phyloP scores from a whole-genome alignment of 1,140 invertebrate genomes.

The Scaptomyza graminum region DNA sequence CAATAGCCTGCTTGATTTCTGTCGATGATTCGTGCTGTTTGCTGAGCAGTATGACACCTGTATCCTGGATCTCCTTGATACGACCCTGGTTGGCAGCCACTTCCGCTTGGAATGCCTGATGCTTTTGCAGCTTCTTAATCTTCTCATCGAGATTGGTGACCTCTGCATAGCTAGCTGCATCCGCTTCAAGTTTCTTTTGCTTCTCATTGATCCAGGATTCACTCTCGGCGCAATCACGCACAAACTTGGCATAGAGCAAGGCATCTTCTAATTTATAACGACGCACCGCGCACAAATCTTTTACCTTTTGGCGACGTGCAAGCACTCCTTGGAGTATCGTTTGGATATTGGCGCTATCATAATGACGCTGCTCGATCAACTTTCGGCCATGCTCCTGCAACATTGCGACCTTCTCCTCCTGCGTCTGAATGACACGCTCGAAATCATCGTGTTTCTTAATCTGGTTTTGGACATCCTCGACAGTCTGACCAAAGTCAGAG shows the following conservation, averaged over 20 bases:
- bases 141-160: conserved; percentile 92
- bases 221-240: conserved; percentile 94
- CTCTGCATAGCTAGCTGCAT: conserved; percentile 87
- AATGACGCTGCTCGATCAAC: conserved; percentile 96
- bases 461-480: conserved; percentile 93
- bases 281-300: conserved; percentile 87
- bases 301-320: conserved; percentile 88
- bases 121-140: conserved; percentile 98
- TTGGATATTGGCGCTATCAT: conserved; percentile 94
- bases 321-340: conserved; percentile 89
- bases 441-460: conserved; percentile 97
- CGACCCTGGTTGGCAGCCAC: conserved; percentile 94
- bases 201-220: conserved; percentile 97
- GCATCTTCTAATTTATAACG: conserved; percentile 90
- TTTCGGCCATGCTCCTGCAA: conserved; percentile 95
- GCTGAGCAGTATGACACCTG: conserved; percentile 88
- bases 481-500: conserved; percentile 86
- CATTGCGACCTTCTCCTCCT: conserved; percentile 93
- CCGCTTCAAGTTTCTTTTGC: conserved; percentile 92
- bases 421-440: conserved; percentile 91
- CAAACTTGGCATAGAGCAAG: conserved; percentile 94
- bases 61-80: conserved; percentile 92
- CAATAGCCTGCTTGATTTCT: conserved; percentile 90
- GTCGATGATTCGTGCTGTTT: conserved; percentile 89
- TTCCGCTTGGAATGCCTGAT: conserved; percentile 98